Percentiles rank a stretch among this genome's conserved stretches.
phyloP scores from a whole-genome alignment of 2,113 vertebrate species.

The Cyanoramphus novaezelandiae region DNA sequence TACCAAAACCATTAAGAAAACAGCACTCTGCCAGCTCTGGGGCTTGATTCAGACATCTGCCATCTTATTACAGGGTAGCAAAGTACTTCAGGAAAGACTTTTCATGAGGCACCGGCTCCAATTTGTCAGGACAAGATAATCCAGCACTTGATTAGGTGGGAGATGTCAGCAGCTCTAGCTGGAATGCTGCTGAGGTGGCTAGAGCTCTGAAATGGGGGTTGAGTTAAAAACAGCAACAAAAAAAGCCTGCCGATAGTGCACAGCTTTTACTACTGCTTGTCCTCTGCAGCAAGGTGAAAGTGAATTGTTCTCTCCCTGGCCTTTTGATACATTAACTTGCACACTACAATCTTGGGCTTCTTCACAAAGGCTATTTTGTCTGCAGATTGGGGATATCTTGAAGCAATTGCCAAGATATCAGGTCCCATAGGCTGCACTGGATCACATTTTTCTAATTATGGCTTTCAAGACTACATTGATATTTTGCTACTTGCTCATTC shows the following conservation, averaged over 20 bases:
- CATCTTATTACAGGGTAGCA: constrained; percentile 52
- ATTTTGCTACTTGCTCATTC: not conserved
- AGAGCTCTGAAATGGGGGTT: constrained; percentile 31
- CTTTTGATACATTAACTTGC: constrained; percentile 39
- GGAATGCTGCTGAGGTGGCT: constrained; percentile 43
- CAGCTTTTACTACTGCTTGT: constrained; percentile 66
- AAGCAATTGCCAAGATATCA: not conserved
- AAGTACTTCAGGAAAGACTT: constrained; percentile 76
- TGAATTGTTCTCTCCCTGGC: constrained; percentile 55
- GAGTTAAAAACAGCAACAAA: constrained; percentile 58
- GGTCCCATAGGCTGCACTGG: not conserved
- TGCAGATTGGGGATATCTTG: constrained; percentile 6
- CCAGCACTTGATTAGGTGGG: constrained; percentile 78
- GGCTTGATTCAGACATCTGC: constrained; percentile 75
- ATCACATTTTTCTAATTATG: not conserved
- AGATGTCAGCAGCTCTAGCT: constrained; percentile 72
- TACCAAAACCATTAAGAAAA: constrained; percentile 79
- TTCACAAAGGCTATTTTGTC: constrained; percentile 50
- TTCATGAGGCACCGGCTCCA: constrained; percentile 74
- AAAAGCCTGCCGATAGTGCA: constrained; percentile 54
- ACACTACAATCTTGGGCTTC: constrained; percentile 18
- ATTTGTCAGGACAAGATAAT: constrained; percentile 85
- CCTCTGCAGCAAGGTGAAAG: constrained; percentile 78
- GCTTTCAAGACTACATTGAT: constrained; percentile 21
- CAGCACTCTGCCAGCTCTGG: constrained; percentile 69